phyloP scores from a whole-genome alignment of 2,797 vertebrate species.

The Odontamblyopus rebecca region DNA sequence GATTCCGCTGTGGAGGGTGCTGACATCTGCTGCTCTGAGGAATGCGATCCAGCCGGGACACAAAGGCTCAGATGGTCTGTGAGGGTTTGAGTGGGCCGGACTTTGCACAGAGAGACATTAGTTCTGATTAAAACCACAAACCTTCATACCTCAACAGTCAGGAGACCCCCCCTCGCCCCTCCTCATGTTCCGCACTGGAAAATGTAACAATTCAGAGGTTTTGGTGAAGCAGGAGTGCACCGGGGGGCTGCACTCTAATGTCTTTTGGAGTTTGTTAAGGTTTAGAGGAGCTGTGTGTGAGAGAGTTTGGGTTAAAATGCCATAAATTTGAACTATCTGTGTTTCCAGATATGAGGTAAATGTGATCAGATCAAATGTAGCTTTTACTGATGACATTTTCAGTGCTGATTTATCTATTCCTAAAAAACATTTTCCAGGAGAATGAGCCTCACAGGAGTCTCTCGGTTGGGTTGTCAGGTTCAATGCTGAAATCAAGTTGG shows the following conservation, averaged over 20 bases:
- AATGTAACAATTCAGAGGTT: slow-evolving; percentile 1
- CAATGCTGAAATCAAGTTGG: too few relatives aligned
- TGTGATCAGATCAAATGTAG: too few relatives aligned
- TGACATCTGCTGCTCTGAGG: slow-evolving; percentile 83
- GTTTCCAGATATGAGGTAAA: too few relatives aligned
- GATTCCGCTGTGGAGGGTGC: slow-evolving; percentile 79
- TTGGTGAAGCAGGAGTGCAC: not conserved
- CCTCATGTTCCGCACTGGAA: slow-evolving; percentile 2
- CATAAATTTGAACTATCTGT: too few relatives aligned
- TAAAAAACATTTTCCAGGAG: too few relatives aligned
- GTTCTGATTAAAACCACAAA: slow-evolving; percentile 67
- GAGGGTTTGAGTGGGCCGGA: slow-evolving; percentile 55
- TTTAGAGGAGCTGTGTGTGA: too few relatives aligned
- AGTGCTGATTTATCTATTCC: too few relatives aligned
- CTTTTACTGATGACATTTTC: too few relatives aligned
- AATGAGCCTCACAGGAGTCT: too few relatives aligned
- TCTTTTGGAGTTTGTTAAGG: not conserved
- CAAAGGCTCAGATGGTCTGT: slow-evolving; percentile 60
- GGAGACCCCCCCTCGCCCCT: not conserved
- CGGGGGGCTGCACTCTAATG: not conserved
- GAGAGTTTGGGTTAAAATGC: too few relatives aligned
- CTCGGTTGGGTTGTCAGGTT: too few relatives aligned
- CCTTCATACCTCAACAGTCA: slow-evolving; percentile 51
- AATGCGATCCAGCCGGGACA: slow-evolving; percentile 81
- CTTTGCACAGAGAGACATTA: slow-evolving; percentile 51